Conservation (phyloP, 2,113 vertebrate genomes). For the Archocentrus centrarchus region DNA sequence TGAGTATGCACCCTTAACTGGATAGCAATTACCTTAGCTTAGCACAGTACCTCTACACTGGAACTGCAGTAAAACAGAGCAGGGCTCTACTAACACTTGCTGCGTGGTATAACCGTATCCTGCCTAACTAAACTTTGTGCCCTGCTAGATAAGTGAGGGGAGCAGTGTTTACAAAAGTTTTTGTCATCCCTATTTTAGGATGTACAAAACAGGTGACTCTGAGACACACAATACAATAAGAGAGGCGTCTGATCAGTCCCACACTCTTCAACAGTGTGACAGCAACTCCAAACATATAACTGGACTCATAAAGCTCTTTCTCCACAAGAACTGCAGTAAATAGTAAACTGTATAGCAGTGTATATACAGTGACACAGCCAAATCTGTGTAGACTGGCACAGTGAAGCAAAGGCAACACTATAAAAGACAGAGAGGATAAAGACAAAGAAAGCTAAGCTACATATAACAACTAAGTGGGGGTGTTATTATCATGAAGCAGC, state of each 20-base stretch:
- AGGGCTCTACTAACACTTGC: too few relatives aligned
- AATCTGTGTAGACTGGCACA: background rate
- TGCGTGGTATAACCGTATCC: too few relatives aligned
- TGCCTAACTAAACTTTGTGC: too few relatives aligned
- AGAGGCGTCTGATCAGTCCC: too few relatives aligned
- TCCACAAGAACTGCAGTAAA: background rate
- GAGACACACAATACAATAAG: too few relatives aligned
- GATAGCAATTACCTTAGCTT: background rate
- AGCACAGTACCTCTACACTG: too few relatives aligned
- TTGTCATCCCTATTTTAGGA: too few relatives aligned
- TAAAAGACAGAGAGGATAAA: background rate
- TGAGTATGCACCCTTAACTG: background rate
- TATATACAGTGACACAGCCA: background rate
- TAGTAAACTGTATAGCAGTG: background rate
- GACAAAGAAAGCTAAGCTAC: background rate
- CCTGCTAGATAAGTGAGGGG: too few relatives aligned
- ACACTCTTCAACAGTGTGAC: too few relatives aligned
- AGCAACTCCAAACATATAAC: background rate
- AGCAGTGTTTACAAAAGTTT: too few relatives aligned
- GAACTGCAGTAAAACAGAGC: too few relatives aligned
- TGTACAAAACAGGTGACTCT: too few relatives aligned
- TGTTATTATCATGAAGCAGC: slow-evolving; percentile 22
- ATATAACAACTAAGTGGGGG: background rate
- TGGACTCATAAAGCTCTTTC: background rate
- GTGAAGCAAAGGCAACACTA: background rate